Evolutionary conservation across 2,888 invertebrate species (phyloP).

Genomic region (Aelia acuminata): DNA sequence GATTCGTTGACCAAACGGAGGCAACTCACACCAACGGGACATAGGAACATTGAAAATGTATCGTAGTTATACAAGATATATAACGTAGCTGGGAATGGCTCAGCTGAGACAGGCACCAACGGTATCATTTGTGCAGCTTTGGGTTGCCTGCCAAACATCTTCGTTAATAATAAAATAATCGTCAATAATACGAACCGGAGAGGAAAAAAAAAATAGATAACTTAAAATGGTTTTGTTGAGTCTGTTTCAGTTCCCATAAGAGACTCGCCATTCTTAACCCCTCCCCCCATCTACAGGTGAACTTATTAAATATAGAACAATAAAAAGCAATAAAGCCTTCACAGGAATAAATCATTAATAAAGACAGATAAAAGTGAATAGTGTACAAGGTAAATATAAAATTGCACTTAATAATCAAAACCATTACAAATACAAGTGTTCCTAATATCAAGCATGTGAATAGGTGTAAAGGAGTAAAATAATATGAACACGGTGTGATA

Average conservation of each 20-base stretch:
- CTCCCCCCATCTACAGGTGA: not conserved
- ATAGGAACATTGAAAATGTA: no score
- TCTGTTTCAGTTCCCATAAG: not conserved
- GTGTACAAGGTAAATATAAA: not conserved
- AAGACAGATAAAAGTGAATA: not conserved
- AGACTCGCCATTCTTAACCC: not conserved
- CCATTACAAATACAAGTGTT: not conserved
- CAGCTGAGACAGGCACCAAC: no score
- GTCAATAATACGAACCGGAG: no score
- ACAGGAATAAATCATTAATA: not conserved
- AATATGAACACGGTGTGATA: conserved; percentile 18
- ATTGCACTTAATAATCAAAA: not conserved
- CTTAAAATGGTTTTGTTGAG: not conserved
- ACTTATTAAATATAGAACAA: not conserved
- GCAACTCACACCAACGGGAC: no score
- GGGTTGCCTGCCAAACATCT: no score
- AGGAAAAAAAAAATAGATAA: not conserved
- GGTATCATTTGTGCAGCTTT: no score
- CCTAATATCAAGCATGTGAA: not conserved
- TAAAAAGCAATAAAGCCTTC: not conserved
- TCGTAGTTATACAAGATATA: no score
- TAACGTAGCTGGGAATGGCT: no score
- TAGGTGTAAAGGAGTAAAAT: not conserved
- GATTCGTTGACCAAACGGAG: no score
- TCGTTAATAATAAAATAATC: no score